Conservation (phyloP, 2,888 invertebrate genomes). For the Tetragnatha montana region DNA sequence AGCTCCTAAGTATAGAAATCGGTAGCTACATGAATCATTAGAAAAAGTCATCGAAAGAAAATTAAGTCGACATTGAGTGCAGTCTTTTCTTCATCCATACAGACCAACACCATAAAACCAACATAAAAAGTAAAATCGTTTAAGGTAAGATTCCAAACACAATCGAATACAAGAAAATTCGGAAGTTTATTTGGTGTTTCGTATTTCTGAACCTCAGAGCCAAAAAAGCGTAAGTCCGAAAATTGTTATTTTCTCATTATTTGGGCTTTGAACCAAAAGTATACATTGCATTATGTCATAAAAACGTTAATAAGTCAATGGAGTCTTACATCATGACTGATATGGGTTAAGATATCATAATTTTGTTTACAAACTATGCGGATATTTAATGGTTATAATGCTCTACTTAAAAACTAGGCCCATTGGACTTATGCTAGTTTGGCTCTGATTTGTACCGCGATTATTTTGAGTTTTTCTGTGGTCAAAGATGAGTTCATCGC, state of each 20-base stretch:
- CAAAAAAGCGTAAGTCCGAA: too few relatives aligned
- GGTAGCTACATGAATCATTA: background rate
- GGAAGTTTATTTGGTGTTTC: conserved; percentile 23
- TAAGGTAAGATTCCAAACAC: conserved; percentile 23
- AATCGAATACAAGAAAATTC: conserved; percentile 18
- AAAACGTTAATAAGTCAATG: too few relatives aligned
- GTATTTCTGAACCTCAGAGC: background rate
- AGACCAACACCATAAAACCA: background rate
- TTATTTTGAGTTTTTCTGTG: conserved; percentile 47
- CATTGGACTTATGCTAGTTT: too few relatives aligned
- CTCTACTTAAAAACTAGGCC: too few relatives aligned
- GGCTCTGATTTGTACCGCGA: background rate
- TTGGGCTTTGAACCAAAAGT: too few relatives aligned
- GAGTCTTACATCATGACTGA: too few relatives aligned
- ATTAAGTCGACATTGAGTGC: background rate
- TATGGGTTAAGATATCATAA: too few relatives aligned
- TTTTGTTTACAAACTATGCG: too few relatives aligned
- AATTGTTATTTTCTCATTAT: too few relatives aligned
- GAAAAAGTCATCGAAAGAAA: background rate
- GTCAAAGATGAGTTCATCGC: conserved; percentile 47
- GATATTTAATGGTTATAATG: too few relatives aligned
- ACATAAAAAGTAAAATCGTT: conserved; percentile 20
- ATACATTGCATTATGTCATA: too few relatives aligned
- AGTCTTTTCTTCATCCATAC: background rate
- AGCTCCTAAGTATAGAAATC: too few relatives aligned